Evolutionary conservation across 1,140 invertebrate genomes (phyloP).

Genomic region (Hypothenemus hampei): DNA sequence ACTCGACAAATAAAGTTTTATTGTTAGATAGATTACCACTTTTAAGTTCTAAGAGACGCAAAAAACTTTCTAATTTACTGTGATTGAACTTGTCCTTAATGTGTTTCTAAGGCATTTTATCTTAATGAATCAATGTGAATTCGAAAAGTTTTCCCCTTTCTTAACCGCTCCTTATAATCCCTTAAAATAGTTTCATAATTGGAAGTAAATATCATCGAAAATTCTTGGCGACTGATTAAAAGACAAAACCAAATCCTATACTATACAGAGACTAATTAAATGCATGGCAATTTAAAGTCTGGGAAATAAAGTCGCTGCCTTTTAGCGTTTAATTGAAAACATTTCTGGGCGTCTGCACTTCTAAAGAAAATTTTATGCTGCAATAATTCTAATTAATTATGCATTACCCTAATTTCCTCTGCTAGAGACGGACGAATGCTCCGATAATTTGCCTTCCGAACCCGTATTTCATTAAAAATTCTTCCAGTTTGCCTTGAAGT

Average conservation of each 20-base stretch:
- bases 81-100: slow-evolving; percentile 1
- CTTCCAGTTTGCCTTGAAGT: slow-evolving; percentile 5
- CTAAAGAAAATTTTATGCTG: slow-evolving; percentile 19
- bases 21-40: too few species aligned
- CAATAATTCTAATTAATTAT: slow-evolving; percentile 26
- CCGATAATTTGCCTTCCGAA: slow-evolving; percentile 8
- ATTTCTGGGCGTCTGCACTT: slow-evolving; percentile 19
- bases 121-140: slow-evolving; percentile 3
- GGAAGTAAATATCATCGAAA: too few species aligned
- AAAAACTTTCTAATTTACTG: slow-evolving; percentile 1
- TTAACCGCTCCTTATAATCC: too few species aligned
- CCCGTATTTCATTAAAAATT: slow-evolving; percentile 16
- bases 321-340: slow-evolving; percentile 19
- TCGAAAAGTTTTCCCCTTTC: background rate
- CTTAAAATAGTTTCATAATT: too few species aligned
- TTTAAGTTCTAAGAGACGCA: too few species aligned
- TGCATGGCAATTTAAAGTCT: slow-evolving; percentile 13
- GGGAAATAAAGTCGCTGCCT: slow-evolving; percentile 16
- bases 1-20: too few species aligned
- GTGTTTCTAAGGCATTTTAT: slow-evolving; percentile 2
- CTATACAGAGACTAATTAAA: slow-evolving; percentile 9
- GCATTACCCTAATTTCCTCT: slow-evolving; percentile 11
- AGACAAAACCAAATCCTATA: background rate
- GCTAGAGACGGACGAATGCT: background rate
- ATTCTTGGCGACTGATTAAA: too few species aligned